Base-by-base conservation (phyloP, 2,888 invertebrate species). In the Resseliella maxima region DNA sequence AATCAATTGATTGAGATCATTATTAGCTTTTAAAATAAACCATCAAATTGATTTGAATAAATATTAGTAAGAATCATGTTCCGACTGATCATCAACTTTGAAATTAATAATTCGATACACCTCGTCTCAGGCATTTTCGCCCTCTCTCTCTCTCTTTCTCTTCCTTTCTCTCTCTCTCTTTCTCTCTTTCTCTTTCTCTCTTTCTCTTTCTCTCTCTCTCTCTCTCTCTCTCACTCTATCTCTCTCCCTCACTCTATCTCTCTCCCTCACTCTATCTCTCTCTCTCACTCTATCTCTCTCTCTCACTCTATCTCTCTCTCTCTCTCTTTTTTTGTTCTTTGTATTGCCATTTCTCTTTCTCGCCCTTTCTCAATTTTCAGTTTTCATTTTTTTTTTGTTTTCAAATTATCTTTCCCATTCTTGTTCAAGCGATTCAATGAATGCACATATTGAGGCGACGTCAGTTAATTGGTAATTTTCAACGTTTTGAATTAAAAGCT, bases 1-100 rank as follows among this genome's bases (percentile, higher is more conserved):
- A 72, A 72, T 72, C 72, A 72, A 72, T 72, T 72, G 72, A 72
- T 72, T 72, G 72, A 72, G 72, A 72, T 72, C 72, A 72, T 72
- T 72, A 72, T 72, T 72, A 72, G 72, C 72, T 72, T 72, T 72
- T 72, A 31, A 72, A 72, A 72, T 72, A 35, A 72, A 72, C 72
- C 72, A 72, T 72, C 72, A 72, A 72, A 72, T 72, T 72, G 72
- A 72, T 72, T 72, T 72, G 72, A 72, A 72, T 72, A 72, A 72
- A 35, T 72, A 72, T 72, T 31, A 72, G 72, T 31, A 12, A 27
- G 72, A 72, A 0, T 27, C 27, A 72, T 72, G 72, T 72, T 72
- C 72, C 72, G 72, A 31, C 72, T 72, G 72, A 35, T 72, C 72
- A 72, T 72, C 72, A 72, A 72, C 72, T 15, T 72, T 0, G 31